These are phyloP conservation scores for Halcyon senegalensis DNA, from an alignment of 2,113 vertebrate genomes.

Conservation along the genomic window DNA sequence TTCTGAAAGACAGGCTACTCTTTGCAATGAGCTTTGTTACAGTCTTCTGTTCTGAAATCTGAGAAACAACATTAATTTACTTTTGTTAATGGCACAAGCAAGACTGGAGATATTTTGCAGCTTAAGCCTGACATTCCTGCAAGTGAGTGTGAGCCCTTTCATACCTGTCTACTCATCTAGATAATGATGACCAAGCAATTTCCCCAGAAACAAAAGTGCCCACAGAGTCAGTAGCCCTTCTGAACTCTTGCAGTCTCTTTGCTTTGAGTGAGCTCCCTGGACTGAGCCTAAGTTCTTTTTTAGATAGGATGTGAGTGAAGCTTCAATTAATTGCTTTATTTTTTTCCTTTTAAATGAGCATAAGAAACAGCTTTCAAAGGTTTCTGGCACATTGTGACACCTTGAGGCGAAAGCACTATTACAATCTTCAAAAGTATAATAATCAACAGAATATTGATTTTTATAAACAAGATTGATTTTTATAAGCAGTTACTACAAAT, in stretches of 20 bases:
- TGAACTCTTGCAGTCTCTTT: not conserved
- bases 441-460: too few relatives aligned
- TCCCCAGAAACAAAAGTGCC: not conserved
- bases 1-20: not conserved
- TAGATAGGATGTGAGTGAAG: not conserved
- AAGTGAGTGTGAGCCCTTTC: not conserved
- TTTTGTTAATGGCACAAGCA: not conserved
- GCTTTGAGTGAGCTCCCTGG: not conserved
- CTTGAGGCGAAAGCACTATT: too few relatives aligned
- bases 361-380: too few relatives aligned
- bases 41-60: not conserved
- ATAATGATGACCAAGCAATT: rapidly evolving
- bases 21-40: not conserved
- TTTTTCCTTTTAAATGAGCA: not conserved
- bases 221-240: not conserved
- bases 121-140: not conserved
- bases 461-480: too few relatives aligned
- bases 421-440: too few relatives aligned
- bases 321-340: not conserved
- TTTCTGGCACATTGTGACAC: too few relatives aligned
- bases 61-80: not conserved
- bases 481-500: too few relatives aligned
- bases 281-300: not conserved
- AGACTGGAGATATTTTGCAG: not conserved
- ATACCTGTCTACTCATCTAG: not conserved